Evolutionary conservation across 2,113 vertebrate species (phyloP), one percentile per base, ranked within the genome.

Genomic region (Penelope pileata): DNA sequence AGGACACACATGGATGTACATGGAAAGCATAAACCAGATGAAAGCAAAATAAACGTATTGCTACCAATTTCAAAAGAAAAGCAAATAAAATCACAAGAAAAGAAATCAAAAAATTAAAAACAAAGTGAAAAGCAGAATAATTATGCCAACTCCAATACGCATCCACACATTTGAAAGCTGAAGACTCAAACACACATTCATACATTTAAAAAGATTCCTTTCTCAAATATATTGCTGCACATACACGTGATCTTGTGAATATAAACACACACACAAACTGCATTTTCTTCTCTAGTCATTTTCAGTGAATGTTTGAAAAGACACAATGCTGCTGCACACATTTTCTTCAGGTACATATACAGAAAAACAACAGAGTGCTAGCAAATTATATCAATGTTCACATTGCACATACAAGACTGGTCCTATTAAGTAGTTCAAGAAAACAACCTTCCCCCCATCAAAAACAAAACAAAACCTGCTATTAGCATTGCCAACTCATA

Each of bases 181-280:
- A 16, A 82, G 48, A 45, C 10, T 48, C 29, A 34, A 47, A 36
- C 4, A 73, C 40, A 16, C 10, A 45, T 26, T 69, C 14, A 36
- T 12, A 9, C 38, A 54, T 86, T 83, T 54, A 80, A 42, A 85
- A 85, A 76, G 12, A 45, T 38, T 58, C 30, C 18, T 62, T 66
- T 83, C 58, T 83, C 48, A 73, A 76, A 77, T 45, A 36, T 19
- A 23, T 2, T 16, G 34, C 29, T 70, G 45, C 7, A 76, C 6
- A 30, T 27, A n/a, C 2, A 16, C 13, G 0, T 67, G 24, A 78
- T 26, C 40, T 72, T 0, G 0, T 23, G 23, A 36, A 34, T 15
- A 75, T 48, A 91, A 78, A 84, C 8, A 27, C 14, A 50, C 8
- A 45, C 7, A 12, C 8, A 9, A 66, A 45, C 38, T 77, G 38